Evolutionary conservation across 2,797 vertebrate species (phyloP).

Genomic region (Melanotaenia maccullochi): DNA sequence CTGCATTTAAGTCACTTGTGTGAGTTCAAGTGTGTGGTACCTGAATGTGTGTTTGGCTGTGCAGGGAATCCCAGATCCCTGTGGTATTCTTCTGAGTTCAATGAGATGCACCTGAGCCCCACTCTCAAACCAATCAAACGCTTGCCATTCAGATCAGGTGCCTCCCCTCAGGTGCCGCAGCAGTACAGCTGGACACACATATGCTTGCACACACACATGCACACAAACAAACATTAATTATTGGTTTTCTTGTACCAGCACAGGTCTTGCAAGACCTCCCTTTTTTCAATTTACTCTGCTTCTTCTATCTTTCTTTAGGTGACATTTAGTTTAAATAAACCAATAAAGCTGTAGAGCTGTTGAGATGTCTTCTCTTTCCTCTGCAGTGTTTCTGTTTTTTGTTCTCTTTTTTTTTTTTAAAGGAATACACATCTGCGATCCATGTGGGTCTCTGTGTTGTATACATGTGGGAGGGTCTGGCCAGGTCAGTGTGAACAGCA

Average conservation of each 20-base stretch:
- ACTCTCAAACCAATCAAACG: conserved; percentile 52
- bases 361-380: not conserved
- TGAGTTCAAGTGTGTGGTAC: conserved; percentile 6
- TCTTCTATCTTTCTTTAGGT: not conserved
- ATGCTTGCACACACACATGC: conserved; percentile 1
- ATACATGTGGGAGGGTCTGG: conserved; percentile 40
- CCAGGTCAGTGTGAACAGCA: conserved; percentile 56
- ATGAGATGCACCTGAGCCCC: conserved; percentile 71
- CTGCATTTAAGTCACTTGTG: conserved; percentile 14
- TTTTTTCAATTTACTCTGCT: not conserved
- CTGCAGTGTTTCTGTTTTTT: not conserved
- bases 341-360: not conserved
- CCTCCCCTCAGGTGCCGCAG: conserved; percentile 54
- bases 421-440: not conserved
- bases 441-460: conserved; percentile 14
- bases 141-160: conserved; percentile 68
- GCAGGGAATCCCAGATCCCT: conserved; percentile 61
- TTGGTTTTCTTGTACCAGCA: conserved; percentile 11
- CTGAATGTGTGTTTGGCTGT: conserved; percentile 12
- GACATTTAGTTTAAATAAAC: not conserved
- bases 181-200: conserved; percentile 23
- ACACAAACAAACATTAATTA: not conserved
- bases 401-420: not conserved
- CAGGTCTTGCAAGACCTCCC: conserved; percentile 6
- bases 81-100: conserved; percentile 56